phyloP scores from a whole-genome alignment of 1,140 invertebrate genomes.

The Tribolium madens region DNA sequence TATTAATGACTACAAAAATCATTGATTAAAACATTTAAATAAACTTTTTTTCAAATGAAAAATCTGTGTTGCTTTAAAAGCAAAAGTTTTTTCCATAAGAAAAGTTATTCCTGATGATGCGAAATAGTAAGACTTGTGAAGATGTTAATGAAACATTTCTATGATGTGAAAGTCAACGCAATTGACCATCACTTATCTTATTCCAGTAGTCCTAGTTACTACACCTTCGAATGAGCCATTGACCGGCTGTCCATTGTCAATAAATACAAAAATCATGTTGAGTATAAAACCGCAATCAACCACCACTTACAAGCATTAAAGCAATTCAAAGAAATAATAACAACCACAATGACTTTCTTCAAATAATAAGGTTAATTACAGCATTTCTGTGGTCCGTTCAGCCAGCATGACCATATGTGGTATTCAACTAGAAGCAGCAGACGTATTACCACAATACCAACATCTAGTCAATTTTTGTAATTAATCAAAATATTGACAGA shows the following conservation, averaged over 20 bases:
- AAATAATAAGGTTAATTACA: conserved; percentile 35
- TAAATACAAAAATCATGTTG: conserved; percentile 4
- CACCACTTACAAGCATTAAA: neutral
- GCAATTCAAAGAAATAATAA: conserved; percentile 8
- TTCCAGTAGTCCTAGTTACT: conserved; percentile 15
- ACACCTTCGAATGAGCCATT: neutral
- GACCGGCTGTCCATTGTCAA: conserved; percentile 14
- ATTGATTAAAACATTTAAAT: no score
- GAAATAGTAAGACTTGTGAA: no score
- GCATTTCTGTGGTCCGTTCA: neutral
- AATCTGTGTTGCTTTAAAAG: no score
- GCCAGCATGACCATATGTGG: conserved; percentile 14
- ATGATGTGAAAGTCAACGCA: neutral
- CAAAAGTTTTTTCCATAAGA: no score
- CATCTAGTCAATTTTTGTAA: conserved; percentile 9
- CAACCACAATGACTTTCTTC: conserved; percentile 33
- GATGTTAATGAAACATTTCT: neutral
- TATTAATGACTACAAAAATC: no score
- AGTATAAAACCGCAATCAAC: conserved; percentile 2
- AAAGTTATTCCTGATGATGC: no score
- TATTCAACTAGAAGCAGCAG: conserved; percentile 8
- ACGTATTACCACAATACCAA: conserved; percentile 17
- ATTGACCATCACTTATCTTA: neutral
- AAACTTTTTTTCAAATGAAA: no score
- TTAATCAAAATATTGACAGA: conserved; percentile 29